phyloP scores from a whole-genome alignment of 2,888 invertebrate genomes.

The Coenonympha glycerion region DNA sequence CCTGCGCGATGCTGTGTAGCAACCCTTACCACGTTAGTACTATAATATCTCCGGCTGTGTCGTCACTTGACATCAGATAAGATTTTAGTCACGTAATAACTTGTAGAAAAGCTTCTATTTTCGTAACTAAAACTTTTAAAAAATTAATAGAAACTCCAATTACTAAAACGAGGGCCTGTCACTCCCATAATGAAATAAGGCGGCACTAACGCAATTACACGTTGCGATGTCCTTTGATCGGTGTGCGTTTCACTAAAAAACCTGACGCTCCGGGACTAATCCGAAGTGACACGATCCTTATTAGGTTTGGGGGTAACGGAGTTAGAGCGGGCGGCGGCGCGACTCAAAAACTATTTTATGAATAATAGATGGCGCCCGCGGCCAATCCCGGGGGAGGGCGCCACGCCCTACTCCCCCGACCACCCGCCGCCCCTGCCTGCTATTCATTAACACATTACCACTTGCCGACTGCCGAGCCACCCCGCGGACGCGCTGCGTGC shows the following conservation, averaged over 20 bases:
- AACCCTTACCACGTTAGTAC: too few relatives aligned
- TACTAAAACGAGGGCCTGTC: conserved; percentile 27
- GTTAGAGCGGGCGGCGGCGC: conserved; percentile 68
- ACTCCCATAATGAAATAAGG: conserved; percentile 51
- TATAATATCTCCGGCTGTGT: too few relatives aligned
- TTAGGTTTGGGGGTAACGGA: conserved; percentile 59
- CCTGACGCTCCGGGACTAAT: conserved; percentile 53
- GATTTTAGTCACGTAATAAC: too few relatives aligned
- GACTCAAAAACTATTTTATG: conserved; percentile 77
- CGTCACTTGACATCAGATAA: too few relatives aligned
- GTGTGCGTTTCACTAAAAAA: conserved; percentile 51
- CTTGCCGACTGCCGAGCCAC: too few relatives aligned
- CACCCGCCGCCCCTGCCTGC: conserved; percentile 47
- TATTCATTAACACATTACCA: conserved; percentile 75
- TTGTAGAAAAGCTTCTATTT: background rate
- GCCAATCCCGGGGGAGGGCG: conserved; percentile 70
- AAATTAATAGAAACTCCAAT: conserved; percentile 69
- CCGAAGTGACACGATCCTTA: conserved; percentile 75
- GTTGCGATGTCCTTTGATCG: conserved; percentile 63
- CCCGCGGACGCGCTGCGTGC: conserved; percentile 57
- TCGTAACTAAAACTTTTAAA: conserved; percentile 37
- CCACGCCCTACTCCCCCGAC: conserved; percentile 38
- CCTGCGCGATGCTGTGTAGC: too few relatives aligned
- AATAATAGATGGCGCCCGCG: conserved; percentile 72
- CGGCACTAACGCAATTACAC: conserved; percentile 47